phyloP scores from a whole-genome alignment of 2,797 vertebrate genomes.

The Mormyrus hasselquistii region DNA sequence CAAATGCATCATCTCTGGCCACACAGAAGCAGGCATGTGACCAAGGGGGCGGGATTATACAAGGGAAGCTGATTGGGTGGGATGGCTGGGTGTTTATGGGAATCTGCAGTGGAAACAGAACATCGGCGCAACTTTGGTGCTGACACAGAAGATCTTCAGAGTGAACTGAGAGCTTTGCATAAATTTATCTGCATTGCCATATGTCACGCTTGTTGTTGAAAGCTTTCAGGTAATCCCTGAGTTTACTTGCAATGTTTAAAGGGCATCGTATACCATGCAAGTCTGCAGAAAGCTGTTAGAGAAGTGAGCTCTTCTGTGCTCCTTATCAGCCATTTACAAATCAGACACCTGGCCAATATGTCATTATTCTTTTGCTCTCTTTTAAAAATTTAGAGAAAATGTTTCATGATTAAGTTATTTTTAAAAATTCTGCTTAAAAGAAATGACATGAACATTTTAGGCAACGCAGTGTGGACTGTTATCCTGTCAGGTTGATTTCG shows the following conservation, averaged over 20 bases:
- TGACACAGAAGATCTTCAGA: background rate
- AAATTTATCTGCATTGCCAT: background rate
- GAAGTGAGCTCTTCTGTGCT: background rate
- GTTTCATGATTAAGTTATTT: background rate
- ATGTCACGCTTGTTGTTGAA: background rate
- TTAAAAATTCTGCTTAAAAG: background rate
- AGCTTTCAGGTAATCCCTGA: constrained; percentile 9
- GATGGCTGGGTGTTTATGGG: background rate
- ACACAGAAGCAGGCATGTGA: background rate
- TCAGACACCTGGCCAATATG: background rate
- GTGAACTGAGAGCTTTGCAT: constrained; percentile 1
- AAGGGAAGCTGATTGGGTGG: background rate
- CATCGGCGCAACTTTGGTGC: background rate
- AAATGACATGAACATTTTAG: constrained; percentile 1
- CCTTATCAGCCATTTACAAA: constrained; percentile 1
- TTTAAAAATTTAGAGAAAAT: background rate
- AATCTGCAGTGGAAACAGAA: background rate
- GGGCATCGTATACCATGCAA: background rate
- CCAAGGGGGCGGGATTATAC: background rate
- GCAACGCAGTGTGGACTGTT: background rate
- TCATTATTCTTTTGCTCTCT: background rate
- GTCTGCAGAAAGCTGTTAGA: background rate
- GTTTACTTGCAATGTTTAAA: background rate
- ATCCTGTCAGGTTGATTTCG: background rate
- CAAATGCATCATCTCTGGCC: background rate